These are phyloP conservation scores for Miichthys miiuy DNA, from an alignment of 2,797 vertebrate genomes.

Conservation along the genomic window DNA sequence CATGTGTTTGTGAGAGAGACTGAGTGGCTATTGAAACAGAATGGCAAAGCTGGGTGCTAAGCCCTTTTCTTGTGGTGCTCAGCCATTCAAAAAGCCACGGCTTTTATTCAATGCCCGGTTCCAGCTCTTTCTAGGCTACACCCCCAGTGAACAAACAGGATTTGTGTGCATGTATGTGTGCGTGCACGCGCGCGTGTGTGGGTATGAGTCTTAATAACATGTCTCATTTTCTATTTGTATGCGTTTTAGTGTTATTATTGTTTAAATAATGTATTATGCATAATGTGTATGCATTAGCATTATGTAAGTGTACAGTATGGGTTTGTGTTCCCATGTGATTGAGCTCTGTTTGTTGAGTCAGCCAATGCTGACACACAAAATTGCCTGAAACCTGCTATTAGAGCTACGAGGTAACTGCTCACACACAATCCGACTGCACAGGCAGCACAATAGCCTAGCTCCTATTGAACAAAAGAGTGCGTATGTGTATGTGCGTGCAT, in stretches of 20 bases:
- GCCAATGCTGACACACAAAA: constrained; percentile 74
- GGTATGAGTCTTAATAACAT: constrained; percentile 53
- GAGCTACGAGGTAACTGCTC: constrained; percentile 64
- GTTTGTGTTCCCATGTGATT: constrained; percentile 65
- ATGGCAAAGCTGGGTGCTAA: constrained; percentile 79
- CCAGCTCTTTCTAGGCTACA: constrained; percentile 77
- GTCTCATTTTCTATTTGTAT: constrained; percentile 62
- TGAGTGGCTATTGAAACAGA: constrained; percentile 74
- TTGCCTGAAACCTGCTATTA: constrained; percentile 77
- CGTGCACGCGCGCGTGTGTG: constrained; percentile 11
- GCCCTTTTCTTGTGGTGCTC: constrained; percentile 79
- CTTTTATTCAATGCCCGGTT: constrained; percentile 79
- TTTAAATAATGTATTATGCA: constrained; percentile 54
- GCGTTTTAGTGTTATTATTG: constrained; percentile 53
- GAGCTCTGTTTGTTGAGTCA: constrained; percentile 73
- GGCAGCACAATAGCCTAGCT: constrained; percentile 61
- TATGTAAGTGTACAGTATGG: constrained; percentile 68
- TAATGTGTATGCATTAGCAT: constrained; percentile 70
- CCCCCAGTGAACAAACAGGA: constrained; percentile 75
- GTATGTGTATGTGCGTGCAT: constrained; percentile 28
- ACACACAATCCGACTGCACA: constrained; percentile 55
- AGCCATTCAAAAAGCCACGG: constrained; percentile 80
- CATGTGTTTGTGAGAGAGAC: constrained; percentile 66
- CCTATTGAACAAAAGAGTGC: constrained; percentile 53
- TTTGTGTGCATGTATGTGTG: constrained; percentile 59